Percentiles rank a stretch among this genome's conserved stretches.
Evolutionary conservation across 1,140 invertebrate genomes (phyloP).

Genomic region (Drosophila nigromelanica): DNA sequence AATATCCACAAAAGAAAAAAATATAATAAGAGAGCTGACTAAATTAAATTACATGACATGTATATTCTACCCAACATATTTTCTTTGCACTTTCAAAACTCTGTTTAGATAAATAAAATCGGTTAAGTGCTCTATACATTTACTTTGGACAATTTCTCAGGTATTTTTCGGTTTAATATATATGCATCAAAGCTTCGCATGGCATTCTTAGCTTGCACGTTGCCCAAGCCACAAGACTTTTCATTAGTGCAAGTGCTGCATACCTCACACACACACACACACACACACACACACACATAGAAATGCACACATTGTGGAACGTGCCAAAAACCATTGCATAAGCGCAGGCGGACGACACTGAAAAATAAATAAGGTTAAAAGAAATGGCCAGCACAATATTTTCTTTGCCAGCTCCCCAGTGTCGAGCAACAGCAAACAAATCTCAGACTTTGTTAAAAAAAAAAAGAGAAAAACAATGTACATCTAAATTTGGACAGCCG

Average conservation of each 20-base stretch:
- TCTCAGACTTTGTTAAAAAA: slow-evolving; percentile 39
- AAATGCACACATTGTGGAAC: slow-evolving; percentile 54
- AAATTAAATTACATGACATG: background rate
- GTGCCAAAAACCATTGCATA: slow-evolving; percentile 77
- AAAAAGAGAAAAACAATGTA: background rate
- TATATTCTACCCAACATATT: background rate
- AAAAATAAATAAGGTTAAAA: slow-evolving; percentile 65
- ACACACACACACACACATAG: slow-evolving; percentile 1
- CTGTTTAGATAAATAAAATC: background rate
- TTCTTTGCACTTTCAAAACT: background rate
- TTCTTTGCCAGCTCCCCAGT: slow-evolving; percentile 40
- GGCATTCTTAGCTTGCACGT: slow-evolving; percentile 10
- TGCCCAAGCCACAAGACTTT: slow-evolving; percentile 59
- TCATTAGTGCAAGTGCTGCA: slow-evolving; percentile 78
- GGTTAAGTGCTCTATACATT: background rate
- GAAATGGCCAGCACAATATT: slow-evolving; percentile 56
- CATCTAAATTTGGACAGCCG: background rate
- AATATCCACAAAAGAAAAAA: background rate
- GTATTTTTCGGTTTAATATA: slow-evolving; percentile 11
- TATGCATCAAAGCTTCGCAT: background rate
- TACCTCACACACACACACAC: slow-evolving; percentile 34
- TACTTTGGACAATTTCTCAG: slow-evolving; percentile 10
- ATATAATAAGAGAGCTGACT: no score
- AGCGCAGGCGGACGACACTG: slow-evolving; percentile 67
- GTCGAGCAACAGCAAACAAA: slow-evolving; percentile 59